phyloP scores from a whole-genome alignment of 2,888 invertebrate genomes.

The Drosophila mettleri region DNA sequence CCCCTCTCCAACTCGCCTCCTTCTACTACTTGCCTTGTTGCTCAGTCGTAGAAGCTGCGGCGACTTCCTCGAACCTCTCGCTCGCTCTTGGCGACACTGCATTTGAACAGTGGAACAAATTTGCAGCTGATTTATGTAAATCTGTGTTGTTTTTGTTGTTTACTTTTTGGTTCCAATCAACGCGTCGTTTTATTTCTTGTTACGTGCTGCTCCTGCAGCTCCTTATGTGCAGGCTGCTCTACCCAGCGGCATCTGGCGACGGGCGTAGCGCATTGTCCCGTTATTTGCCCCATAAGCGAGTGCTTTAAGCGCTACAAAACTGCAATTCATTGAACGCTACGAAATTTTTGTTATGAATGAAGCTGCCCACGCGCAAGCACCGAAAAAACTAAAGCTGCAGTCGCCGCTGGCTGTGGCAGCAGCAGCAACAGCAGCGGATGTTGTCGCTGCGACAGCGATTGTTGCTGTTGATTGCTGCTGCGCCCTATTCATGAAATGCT shows the following conservation, averaged over 20 bases:
- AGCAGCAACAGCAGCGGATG: constrained; percentile 62
- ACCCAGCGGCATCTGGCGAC: constrained; percentile 8
- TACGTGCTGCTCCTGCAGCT: constrained; percentile 50
- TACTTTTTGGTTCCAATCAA: constrained; percentile 54
- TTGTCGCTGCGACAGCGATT: constrained; percentile 33
- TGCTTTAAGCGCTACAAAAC: constrained; percentile 50
- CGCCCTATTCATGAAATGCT: constrained; percentile 66
- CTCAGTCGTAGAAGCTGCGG: constrained; percentile 71
- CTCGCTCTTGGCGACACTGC: constrained; percentile 71
- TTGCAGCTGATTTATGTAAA: constrained; percentile 80
- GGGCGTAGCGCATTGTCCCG: constrained; percentile 49
- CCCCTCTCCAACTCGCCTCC: constrained; percentile 1
- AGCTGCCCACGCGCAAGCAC: constrained; percentile 68
- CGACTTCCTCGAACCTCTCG: constrained; percentile 76
- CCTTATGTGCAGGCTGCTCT: constrained; percentile 24
- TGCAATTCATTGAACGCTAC: constrained; percentile 73
- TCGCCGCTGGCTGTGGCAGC: constrained; percentile 25
- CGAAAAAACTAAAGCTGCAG: constrained; percentile 45
- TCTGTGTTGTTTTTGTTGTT: constrained; percentile 55
- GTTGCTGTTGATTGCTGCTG: constrained; percentile 29
- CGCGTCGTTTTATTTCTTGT: constrained; percentile 35
- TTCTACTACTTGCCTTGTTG: constrained; percentile 7
- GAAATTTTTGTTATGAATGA: constrained; percentile 73
- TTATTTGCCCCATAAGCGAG: constrained; percentile 61
- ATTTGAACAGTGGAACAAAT: constrained; percentile 80